phyloP scores from a whole-genome alignment of 2,888 invertebrate genomes.

The Coenonympha arcania region DNA sequence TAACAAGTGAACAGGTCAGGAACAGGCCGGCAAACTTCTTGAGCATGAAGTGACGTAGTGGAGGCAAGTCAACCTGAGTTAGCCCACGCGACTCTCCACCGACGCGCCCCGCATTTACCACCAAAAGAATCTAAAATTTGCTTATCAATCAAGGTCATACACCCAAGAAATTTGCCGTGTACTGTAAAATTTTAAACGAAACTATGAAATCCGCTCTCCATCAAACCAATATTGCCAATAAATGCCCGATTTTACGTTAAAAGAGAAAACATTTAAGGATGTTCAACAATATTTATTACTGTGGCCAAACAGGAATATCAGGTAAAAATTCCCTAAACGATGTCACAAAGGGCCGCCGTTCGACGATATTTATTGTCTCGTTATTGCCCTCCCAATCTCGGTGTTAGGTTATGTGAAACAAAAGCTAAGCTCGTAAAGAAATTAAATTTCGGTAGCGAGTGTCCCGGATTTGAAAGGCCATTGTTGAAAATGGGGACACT shows the following conservation, averaged over 20 bases:
- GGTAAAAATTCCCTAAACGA: slow-evolving; percentile 21
- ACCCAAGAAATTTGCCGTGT: too few species aligned
- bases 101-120: too few species aligned
- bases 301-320: slow-evolving; percentile 1
- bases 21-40: too few species aligned
- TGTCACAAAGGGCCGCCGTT: slow-evolving; percentile 12
- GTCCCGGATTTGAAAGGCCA: slow-evolving; percentile 1
- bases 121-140: too few species aligned
- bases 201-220: not conserved
- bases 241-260: not conserved
- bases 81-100: too few species aligned
- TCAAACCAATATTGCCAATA: not conserved
- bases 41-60: too few species aligned
- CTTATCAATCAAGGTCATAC: too few species aligned
- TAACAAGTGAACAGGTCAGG: too few species aligned
- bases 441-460: slow-evolving; percentile 11
- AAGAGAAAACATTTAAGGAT: not conserved
- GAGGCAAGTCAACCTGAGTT: too few species aligned
- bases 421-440: slow-evolving; percentile 16
- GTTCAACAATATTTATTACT: slow-evolving; percentile 4
- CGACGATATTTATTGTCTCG: slow-evolving; percentile 19
- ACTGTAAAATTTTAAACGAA: too few species aligned
- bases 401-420: slow-evolving; percentile 15
- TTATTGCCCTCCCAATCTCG: slow-evolving; percentile 17
- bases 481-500: slow-evolving; percentile 5